Conservation (phyloP, 35 echinoderm and acorn worm species). For the Eucidaris tribuloides region DNA sequence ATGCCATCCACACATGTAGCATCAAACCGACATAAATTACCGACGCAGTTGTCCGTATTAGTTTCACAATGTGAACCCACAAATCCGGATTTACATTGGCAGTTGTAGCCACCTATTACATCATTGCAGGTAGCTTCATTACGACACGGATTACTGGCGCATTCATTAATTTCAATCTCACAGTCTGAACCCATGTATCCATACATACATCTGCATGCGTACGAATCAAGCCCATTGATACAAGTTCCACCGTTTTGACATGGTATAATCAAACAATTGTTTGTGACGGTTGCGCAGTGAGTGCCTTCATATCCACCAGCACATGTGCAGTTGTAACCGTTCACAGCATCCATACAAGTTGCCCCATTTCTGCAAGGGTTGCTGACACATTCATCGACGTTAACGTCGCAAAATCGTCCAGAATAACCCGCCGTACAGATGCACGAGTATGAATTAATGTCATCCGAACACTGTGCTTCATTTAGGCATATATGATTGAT, state of each 20-base stretch:
- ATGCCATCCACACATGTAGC: conserved; percentile 31
- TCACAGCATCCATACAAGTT: conserved; percentile 15
- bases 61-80: background rate
- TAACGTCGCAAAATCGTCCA: background rate
- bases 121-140: conserved; percentile 59
- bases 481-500: too few relatives aligned
- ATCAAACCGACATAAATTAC: conserved; percentile 29
- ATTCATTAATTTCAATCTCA: conserved; percentile 54
- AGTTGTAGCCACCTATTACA: background rate
- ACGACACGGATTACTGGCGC: conserved; percentile 30
- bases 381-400: conserved; percentile 46
- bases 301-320: conserved; percentile 24
- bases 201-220: conserved; percentile 31
- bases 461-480: conserved; percentile 35
- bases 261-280: conserved; percentile 39
- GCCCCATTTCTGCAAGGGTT: conserved; percentile 49
- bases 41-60: conserved; percentile 7
- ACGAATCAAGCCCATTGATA: conserved; percentile 38
- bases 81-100: background rate
- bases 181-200: conserved; percentile 41
- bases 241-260: conserved; percentile 55
- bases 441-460: conserved; percentile 11
- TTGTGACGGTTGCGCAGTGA: conserved; percentile 22
- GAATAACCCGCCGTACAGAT: background rate
- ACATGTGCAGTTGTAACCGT: conserved; percentile 34